phyloP scores from a whole-genome alignment of 2,888 invertebrate genomes.

The Megaustenia siamemsis region DNA sequence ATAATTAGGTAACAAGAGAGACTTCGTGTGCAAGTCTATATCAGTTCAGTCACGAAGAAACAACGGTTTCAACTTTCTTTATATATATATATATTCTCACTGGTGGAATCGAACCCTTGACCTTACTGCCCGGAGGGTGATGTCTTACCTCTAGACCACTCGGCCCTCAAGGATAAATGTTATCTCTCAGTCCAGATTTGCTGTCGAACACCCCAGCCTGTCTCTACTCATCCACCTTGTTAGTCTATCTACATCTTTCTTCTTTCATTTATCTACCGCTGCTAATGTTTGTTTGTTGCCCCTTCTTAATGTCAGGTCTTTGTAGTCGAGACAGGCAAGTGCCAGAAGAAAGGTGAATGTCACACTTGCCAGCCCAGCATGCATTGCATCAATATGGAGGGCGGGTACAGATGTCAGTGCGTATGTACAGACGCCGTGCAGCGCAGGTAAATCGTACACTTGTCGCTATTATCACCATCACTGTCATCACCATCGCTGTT shows the following conservation, averaged over 20 bases:
- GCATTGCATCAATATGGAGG: conserved; percentile 89
- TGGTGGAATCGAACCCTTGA: no score
- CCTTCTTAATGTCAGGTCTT: background rate
- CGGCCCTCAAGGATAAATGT: no score
- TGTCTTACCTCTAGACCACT: no score
- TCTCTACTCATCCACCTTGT: conserved; percentile 24
- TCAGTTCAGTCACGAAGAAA: no score
- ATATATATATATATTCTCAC: no score
- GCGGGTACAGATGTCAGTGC: conserved; percentile 89
- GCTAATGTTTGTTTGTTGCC: conserved; percentile 9
- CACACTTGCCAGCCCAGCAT: conserved; percentile 90
- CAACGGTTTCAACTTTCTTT: no score
- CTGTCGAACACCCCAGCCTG: background rate
- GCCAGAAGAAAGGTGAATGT: conserved; percentile 84
- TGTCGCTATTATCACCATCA: background rate
- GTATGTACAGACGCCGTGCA: conserved; percentile 53
- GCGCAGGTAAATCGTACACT: background rate
- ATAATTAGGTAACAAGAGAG: no score
- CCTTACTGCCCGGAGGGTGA: no score
- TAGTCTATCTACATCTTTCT: conserved; percentile 27
- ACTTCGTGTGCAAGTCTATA: no score
- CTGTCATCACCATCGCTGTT: background rate
- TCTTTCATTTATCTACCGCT: background rate
- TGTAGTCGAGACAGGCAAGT: conserved; percentile 89
- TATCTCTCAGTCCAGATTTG: no score